Percentiles rank a stretch among this genome's conserved stretches.
Conservation (phyloP, 2,113 vertebrate genomes). For the Steatornis caripensis region DNA sequence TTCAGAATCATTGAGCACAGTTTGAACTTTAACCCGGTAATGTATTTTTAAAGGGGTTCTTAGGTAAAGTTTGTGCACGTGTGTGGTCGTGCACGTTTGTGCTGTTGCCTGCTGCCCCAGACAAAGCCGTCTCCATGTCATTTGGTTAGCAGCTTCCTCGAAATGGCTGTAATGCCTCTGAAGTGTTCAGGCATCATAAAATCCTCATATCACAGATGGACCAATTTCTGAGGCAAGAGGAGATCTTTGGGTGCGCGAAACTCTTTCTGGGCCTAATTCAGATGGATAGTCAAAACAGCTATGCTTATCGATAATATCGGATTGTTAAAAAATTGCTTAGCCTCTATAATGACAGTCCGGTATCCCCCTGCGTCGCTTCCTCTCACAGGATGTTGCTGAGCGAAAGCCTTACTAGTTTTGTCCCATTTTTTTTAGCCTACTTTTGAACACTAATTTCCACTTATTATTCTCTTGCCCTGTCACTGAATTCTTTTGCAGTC, state of each 20-base stretch:
- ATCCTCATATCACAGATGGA: slow-evolving; percentile 24
- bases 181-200: slow-evolving; percentile 41
- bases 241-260: background rate
- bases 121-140: background rate
- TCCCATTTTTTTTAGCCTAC: background rate
- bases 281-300: background rate
- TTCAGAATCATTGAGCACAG: background rate
- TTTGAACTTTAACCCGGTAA: background rate
- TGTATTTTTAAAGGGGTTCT: background rate
- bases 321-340: background rate
- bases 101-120: background rate
- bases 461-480: background rate
- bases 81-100: background rate
- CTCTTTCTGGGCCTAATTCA: background rate
- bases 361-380: background rate
- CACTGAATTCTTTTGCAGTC: slow-evolving; percentile 8
- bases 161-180: background rate
- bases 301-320: background rate
- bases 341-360: background rate
- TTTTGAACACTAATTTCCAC: background rate
- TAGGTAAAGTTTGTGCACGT: background rate
- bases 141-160: background rate
- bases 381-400: background rate
- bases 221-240: background rate
- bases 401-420: background rate